Conservation (phyloP, 1,140 invertebrate species). For the Solen grandis region DNA sequence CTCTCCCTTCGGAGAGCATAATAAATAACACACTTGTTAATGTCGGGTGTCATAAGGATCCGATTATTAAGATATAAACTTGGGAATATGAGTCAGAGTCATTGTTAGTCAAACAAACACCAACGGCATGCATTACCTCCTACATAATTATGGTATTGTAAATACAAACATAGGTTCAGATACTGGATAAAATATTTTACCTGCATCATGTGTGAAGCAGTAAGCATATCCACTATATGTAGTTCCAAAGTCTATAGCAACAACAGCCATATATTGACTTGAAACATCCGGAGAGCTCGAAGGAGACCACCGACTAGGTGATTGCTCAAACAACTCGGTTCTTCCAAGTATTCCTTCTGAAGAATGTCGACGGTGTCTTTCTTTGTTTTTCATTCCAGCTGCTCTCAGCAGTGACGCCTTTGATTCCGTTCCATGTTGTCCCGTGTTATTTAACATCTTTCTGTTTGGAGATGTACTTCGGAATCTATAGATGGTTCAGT, state of each 20-base stretch:
- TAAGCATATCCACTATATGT: conserved; percentile 85
- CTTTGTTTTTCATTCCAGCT: not conserved
- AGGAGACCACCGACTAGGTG: conserved; percentile 14
- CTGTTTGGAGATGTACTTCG: too few species aligned
- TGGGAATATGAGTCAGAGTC: too few species aligned
- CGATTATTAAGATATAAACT: too few species aligned
- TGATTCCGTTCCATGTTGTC: not conserved
- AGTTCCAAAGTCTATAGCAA: conserved; percentile 85
- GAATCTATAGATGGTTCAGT: not conserved
- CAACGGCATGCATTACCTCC: too few species aligned
- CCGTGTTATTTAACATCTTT: too few species aligned
- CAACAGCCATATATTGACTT: conserved; percentile 81
- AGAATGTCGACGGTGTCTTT: conserved; percentile 26
- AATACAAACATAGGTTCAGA: too few species aligned
- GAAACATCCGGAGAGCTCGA: not conserved
- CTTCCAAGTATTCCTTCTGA: conserved; percentile 5
- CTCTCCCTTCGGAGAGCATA: too few species aligned
- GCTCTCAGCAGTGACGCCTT: not conserved
- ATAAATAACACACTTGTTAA: too few species aligned
- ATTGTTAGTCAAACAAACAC: too few species aligned
- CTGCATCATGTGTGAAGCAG: conserved; percentile 83
- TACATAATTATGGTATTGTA: too few species aligned
- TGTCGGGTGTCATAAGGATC: too few species aligned
- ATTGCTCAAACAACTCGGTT: not conserved
- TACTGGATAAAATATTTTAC: conserved; percentile 8